Percentiles rank a stretch among this genome's conserved stretches.
Evolutionary conservation across 1,140 invertebrate species (phyloP).

Genomic region (Aphaenogaster rudis): DNA sequence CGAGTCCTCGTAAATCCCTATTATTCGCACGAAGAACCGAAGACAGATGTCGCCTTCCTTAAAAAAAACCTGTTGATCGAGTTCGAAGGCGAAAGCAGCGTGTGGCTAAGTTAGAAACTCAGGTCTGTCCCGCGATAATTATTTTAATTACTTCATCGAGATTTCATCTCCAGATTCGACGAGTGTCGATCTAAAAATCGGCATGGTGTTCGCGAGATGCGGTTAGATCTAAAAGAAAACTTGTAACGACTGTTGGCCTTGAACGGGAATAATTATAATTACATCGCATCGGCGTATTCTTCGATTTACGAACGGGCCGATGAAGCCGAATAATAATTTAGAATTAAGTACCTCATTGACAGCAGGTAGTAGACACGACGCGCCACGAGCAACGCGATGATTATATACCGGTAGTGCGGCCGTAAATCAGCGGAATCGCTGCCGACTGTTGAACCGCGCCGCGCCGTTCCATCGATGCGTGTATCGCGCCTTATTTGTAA

Average conservation of each 20-base stretch:
- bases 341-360: constrained; percentile 70
- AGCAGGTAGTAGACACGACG: constrained; percentile 45
- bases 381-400: constrained; percentile 65
- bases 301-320: constrained; percentile 30
- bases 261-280: constrained; percentile 50
- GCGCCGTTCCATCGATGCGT: constrained; percentile 23
- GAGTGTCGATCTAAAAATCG: not conserved
- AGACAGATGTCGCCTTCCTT: constrained; percentile 63
- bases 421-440: constrained; percentile 69
- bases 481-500: constrained; percentile 39
- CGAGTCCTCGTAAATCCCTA: constrained; percentile 62
- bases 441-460: constrained; percentile 28
- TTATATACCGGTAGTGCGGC: constrained; percentile 53
- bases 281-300: constrained; percentile 6
- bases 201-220: not conserved
- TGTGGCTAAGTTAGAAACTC: not conserved
- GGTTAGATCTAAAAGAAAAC: not conserved
- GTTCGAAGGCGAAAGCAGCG: not conserved
- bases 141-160: constrained; percentile 3
- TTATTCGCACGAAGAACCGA: constrained; percentile 62
- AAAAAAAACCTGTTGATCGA: constrained; percentile 64
- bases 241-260: constrained; percentile 1
- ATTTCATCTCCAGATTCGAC: not conserved
- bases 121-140: constrained; percentile 14
- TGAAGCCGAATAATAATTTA: constrained; percentile 69